phyloP scores from a whole-genome alignment of 2,113 vertebrate genomes.

The Lepus timidus region DNA sequence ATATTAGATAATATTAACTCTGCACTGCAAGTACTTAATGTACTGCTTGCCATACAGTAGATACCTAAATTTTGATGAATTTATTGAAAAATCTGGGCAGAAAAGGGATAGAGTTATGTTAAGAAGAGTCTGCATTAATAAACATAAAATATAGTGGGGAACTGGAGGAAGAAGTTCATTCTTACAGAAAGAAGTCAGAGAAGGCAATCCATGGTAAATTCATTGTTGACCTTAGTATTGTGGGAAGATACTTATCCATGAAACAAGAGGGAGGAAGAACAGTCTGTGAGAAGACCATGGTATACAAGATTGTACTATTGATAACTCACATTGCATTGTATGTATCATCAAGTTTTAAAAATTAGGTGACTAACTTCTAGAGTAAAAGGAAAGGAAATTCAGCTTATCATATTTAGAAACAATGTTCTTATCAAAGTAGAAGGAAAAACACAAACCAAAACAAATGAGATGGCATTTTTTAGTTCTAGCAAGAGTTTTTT shows the following conservation, averaged over 20 bases:
- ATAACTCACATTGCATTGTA: neutral
- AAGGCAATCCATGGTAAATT: neutral
- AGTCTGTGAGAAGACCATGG: neutral
- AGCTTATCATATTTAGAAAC: neutral
- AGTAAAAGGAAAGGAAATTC: conserved; percentile 3
- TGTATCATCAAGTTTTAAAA: neutral
- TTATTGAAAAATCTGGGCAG: conserved; percentile 28
- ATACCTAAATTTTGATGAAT: conserved; percentile 25
- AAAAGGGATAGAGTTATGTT: neutral
- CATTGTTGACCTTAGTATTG: neutral
- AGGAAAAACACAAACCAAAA: neutral
- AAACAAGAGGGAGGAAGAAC: neutral
- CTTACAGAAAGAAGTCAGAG: neutral
- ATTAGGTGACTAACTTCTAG: conserved; percentile 11
- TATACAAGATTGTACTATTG: neutral
- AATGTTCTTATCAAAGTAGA: neutral
- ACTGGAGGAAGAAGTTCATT: neutral
- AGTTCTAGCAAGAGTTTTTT: neutral
- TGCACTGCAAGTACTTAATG: neutral
- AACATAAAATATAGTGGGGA: neutral
- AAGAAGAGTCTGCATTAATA: neutral
- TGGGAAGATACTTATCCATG: neutral
- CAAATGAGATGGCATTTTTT: neutral
- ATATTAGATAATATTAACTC: neutral
- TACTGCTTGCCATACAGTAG: neutral